Base-by-base conservation (phyloP, 2,888 invertebrate species). In the Meteorus cinctellus region DNA sequence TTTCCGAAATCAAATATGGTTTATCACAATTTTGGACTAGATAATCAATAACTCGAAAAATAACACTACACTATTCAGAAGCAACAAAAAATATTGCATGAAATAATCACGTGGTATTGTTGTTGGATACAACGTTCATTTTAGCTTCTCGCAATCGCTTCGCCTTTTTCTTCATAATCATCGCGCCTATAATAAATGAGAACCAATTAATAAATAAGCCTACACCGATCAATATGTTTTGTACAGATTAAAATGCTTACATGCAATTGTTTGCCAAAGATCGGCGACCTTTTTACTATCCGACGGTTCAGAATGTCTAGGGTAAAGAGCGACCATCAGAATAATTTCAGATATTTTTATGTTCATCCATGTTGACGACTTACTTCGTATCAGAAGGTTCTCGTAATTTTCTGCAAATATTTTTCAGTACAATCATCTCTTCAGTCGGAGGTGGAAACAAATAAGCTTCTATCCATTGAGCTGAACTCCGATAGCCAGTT, bases 161-260 rank as follows among this genome's bases (percentile, higher is more conserved):
- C 19, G 84, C 78, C 74, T 86, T 87, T 69, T 83, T 87, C 63
- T 87, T 87, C 74, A 87, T 80, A 14, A 84, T 82, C 81, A 87
- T 82, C 16, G 85, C 84, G 78, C 86, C 87, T 87, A 65, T 55
- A n/a, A 19, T 70, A 34, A 69, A 62, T 16, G 55, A 63, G 48
- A 63, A 55, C 63, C 41, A 12, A 34, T 55, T 27, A 48, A 51
- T 72, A 60, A n/a, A 24, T 6, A 69, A 75, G 29, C 36, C 34
- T 31, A 48, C 51, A 14, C 4, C 31, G 41, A n/a, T n/a, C 34
- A 36, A 59, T 74, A n/a, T 63, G 24, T 51, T 29, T 65, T 72
- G 63, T 75, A 19, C 4, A 51, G n/a, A 14, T 31, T 31, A 67
- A 70, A n/a, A 29, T 4, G 74, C 85, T 82, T 79, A 87, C 87